phyloP scores from a whole-genome alignment of 2,113 vertebrate species.

The Oenanthe melanoleuca region DNA sequence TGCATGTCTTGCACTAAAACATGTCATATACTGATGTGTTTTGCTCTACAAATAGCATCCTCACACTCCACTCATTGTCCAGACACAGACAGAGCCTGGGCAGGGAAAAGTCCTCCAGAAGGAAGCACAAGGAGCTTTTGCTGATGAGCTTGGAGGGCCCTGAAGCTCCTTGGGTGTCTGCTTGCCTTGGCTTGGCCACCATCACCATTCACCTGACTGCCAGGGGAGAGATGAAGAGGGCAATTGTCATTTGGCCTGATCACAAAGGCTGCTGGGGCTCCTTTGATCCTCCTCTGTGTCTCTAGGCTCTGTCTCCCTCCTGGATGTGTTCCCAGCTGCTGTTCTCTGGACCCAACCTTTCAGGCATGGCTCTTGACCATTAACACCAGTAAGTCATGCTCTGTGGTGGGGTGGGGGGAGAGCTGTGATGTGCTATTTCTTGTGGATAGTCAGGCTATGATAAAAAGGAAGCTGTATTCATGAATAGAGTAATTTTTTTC shows the following conservation, averaged over 20 bases:
- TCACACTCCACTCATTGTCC: neutral
- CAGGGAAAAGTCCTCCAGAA: neutral
- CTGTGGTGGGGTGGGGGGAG: neutral
- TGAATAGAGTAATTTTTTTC: neutral
- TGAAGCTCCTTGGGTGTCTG: neutral
- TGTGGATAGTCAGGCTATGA: neutral
- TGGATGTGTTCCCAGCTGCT: neutral
- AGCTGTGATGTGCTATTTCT: neutral
- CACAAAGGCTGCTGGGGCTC: neutral
- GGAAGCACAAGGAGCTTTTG: neutral
- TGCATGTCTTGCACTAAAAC: slow-evolving; percentile 3
- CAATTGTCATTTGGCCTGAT: neutral
- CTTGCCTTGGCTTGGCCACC: neutral
- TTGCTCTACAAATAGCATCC: neutral
- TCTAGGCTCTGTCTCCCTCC: neutral
- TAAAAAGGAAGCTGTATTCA: neutral
- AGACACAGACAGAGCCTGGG: neutral
- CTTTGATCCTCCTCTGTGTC: neutral
- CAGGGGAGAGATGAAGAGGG: neutral
- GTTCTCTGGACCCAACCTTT: rapidly evolving
- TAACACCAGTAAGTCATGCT: neutral
- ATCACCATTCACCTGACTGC: neutral
- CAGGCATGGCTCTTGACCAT: neutral
- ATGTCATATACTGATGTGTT: neutral
- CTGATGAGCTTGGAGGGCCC: neutral